Percentiles rank a stretch among this genome's conserved stretches.
Evolutionary conservation across 2,797 vertebrate species (phyloP).

Genomic region (Sebastes steindachneri): DNA sequence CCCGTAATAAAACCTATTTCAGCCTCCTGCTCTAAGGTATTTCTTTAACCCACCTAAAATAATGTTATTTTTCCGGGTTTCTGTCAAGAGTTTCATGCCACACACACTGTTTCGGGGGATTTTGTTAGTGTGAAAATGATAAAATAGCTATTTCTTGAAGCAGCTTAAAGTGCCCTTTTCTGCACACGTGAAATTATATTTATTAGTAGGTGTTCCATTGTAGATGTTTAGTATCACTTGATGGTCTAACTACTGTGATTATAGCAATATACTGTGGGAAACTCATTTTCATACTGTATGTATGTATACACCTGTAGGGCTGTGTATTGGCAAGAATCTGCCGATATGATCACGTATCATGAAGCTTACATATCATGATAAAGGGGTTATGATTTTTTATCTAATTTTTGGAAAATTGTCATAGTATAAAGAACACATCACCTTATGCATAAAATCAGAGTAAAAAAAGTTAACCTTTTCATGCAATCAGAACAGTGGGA

Average conservation of each 20-base stretch:
- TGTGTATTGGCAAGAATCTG: too few species aligned
- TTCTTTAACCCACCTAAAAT: neutral
- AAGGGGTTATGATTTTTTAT: too few species aligned
- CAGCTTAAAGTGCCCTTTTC: neutral
- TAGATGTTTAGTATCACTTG: neutral
- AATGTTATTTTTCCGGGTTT: neutral
- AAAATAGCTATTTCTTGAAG: neutral
- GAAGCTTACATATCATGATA: too few species aligned
- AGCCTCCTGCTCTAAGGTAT: neutral
- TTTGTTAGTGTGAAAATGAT: neutral
- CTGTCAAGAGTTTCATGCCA: neutral
- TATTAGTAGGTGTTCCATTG: neutral
- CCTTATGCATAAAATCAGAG: too few species aligned
- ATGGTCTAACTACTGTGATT: neutral
- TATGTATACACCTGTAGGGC: too few species aligned
- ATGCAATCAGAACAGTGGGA: too few species aligned
- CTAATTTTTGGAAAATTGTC: too few species aligned
- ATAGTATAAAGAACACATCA: too few species aligned
- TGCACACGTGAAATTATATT: neutral
- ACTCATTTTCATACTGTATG: neutral
- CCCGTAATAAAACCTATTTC: neutral
- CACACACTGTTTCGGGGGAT: neutral
- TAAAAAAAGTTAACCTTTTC: too few species aligned
- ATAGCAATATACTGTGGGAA: neutral
- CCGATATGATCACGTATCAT: too few species aligned